Evolutionary conservation across 2,797 vertebrate genomes (phyloP).

Genomic region (Petrocephalus sullivani): DNA sequence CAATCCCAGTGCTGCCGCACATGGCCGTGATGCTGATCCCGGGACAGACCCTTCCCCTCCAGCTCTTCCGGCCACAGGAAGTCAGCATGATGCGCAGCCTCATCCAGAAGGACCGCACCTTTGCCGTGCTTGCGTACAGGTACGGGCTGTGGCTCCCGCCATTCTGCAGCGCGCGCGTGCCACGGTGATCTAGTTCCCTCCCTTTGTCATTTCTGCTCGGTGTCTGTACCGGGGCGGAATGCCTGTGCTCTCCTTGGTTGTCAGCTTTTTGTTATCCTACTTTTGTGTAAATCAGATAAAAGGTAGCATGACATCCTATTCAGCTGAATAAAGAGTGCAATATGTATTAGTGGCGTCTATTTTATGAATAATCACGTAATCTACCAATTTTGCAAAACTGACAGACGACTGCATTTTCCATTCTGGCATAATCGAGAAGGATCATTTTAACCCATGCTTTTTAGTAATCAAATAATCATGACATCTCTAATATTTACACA

Average conservation of each 20-base stretch:
- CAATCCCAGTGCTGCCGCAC: slow-evolving; percentile 85
- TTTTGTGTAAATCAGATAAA: background rate
- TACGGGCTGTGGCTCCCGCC: background rate
- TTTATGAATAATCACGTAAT: too few species aligned
- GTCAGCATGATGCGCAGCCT: slow-evolving; percentile 95
- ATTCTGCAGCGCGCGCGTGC: background rate
- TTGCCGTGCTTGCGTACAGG: slow-evolving; percentile 80
- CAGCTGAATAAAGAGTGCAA: background rate
- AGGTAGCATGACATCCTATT: background rate
- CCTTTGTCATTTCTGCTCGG: background rate
- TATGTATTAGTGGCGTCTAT: background rate
- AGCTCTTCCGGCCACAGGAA: slow-evolving; percentile 91
- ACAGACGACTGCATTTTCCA: too few species aligned
- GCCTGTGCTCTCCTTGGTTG: background rate
- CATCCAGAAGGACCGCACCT: slow-evolving; percentile 90
- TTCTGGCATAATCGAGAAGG: too few species aligned
- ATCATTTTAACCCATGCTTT: too few species aligned
- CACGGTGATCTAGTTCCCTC: background rate
- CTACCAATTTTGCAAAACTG: too few species aligned
- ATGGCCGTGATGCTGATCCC: slow-evolving; percentile 87
- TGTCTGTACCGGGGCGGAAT: background rate
- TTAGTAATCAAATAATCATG: too few species aligned
- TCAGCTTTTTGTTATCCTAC: background rate
- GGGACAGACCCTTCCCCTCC: slow-evolving; percentile 89
- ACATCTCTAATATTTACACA: background rate